Conservation (phyloP, 2,797 vertebrate genomes). For the Lemur catta region DNA sequence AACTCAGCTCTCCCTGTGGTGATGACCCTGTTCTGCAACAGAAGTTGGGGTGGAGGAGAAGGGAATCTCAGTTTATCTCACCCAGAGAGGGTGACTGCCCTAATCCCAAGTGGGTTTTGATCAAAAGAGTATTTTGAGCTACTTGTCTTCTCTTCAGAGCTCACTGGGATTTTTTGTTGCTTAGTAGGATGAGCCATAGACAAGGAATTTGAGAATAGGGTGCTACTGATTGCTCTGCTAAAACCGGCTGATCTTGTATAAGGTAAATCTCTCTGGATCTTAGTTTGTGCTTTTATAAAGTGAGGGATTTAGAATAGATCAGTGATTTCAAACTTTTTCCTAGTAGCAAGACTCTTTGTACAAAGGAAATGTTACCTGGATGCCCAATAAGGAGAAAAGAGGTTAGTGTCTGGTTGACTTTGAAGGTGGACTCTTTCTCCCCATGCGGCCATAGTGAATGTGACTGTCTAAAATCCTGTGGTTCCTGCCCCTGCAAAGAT, state of each 20-base stretch:
- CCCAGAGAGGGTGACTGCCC: not conserved
- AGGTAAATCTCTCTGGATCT: not conserved
- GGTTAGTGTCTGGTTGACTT: not conserved
- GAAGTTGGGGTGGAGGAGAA: not conserved
- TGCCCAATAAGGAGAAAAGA: not conserved
- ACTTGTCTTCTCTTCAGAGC: not conserved
- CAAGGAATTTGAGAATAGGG: not conserved
- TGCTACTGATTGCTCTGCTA: not conserved
- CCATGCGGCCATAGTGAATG: not conserved
- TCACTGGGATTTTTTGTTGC: not conserved
- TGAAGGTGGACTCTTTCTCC: not conserved
- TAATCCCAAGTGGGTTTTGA: not conserved
- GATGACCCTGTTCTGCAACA: not conserved
- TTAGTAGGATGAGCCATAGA: not conserved
- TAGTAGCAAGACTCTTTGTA: not conserved
- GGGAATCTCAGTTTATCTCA: constrained; percentile 44
- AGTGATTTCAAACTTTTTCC: not conserved
- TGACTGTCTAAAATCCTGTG: not conserved
- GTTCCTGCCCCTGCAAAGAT: not conserved
- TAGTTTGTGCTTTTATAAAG: not conserved
- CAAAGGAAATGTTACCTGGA: not conserved
- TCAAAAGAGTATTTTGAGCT: not conserved
- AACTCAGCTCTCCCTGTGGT: not conserved
- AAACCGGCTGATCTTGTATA: not conserved
- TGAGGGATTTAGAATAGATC: not conserved